Percentiles rank a stretch among this genome's conserved stretches.
These are phyloP conservation scores for Xylota sylvarum DNA, from an alignment of 2,888 invertebrate genomes.

Conservation along the genomic window DNA sequence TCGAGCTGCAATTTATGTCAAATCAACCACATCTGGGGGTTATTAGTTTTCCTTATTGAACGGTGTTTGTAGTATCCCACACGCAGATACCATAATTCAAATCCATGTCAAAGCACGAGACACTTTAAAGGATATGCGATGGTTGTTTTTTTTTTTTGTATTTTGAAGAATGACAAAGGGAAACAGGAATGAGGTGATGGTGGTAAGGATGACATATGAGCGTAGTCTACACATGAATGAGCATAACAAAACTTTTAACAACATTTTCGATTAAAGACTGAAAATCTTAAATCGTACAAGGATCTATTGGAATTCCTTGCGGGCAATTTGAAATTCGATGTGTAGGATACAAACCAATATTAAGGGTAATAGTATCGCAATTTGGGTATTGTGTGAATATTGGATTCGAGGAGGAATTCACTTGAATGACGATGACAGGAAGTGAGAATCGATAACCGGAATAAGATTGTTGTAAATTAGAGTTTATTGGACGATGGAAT, in stretches of 20 bases:
- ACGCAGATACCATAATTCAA: conserved; percentile 27
- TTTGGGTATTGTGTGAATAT: neutral
- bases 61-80: neutral
- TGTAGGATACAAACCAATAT: neutral
- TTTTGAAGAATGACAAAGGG: neutral
- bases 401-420: neutral
- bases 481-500: conserved; percentile 37
- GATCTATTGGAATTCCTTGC: neutral
- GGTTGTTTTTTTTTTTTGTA: neutral
- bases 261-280: neutral
- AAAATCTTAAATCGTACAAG: neutral
- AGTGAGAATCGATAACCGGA: conserved; percentile 21
- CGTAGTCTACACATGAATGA: neutral
- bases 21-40: conserved; percentile 60
- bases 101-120: conserved; percentile 21
- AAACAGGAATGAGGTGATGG: conserved; percentile 2
- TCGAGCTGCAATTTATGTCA: conserved; percentile 59
- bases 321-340: neutral
- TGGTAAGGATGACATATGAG: conserved; percentile 4
- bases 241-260: neutral
- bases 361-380: neutral
- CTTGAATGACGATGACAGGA: neutral
- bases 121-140: conserved; percentile 10
- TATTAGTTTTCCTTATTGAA: conserved; percentile 26
- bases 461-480: conserved; percentile 30